Conservation (phyloP, 2,113 vertebrate genomes). For the Nicator chloris region DNA sequence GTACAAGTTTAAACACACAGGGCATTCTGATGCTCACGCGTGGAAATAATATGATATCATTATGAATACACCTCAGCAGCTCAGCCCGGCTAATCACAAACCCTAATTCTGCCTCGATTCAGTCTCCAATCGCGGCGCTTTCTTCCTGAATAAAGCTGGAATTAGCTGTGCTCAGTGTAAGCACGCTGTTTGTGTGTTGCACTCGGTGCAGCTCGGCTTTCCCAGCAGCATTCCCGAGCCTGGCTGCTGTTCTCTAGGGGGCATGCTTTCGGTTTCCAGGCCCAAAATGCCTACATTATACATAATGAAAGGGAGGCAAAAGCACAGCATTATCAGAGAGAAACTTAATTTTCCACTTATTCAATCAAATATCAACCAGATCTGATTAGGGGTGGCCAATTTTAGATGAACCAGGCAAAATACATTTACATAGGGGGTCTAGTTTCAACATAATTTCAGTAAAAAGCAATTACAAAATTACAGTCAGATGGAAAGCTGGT, state of each 20-base stretch:
- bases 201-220: conserved; percentile 39
- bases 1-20: neutral
- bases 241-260: conserved; percentile 44
- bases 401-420: conserved; percentile 61
- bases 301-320: conserved; percentile 24
- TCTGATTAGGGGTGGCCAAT: conserved; percentile 62
- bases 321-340: conserved; percentile 30
- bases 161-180: conserved; percentile 57
- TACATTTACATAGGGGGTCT: conserved; percentile 61
- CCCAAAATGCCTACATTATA: neutral
- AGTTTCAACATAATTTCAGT: conserved; percentile 65
- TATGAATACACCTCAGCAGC: conserved; percentile 60
- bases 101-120: conserved; percentile 66
- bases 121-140: conserved; percentile 50
- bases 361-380: conserved; percentile 57
- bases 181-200: neutral
- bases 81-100: conserved; percentile 71
- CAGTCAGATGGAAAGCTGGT: conserved; percentile 37
- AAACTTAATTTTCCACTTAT: conserved; percentile 65
- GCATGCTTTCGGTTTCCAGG: conserved; percentile 4
- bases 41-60: conserved; percentile 64
- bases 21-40: neutral
- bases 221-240: neutral
- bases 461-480: conserved; percentile 69
- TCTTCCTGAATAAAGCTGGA: conserved; percentile 62